Evolutionary conservation across 1,140 invertebrate species (phyloP).

Genomic region (Trissolcus basalis): DNA sequence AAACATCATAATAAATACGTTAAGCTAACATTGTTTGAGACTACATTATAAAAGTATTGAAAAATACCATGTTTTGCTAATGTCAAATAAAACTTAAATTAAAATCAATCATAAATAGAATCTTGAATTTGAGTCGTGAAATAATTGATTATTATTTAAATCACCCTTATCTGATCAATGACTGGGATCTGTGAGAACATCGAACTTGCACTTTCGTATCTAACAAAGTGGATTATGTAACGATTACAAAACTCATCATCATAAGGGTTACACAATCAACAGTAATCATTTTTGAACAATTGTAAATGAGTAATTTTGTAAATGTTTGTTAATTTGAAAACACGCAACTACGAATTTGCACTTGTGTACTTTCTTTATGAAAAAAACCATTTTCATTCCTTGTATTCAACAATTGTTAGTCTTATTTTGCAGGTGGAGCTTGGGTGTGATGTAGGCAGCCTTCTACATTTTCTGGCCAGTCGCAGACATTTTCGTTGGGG

Average conservation of each 20-base stretch:
- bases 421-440: constrained; percentile 79
- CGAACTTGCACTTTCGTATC: constrained; percentile 37
- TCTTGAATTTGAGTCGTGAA: no score
- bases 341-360: constrained; percentile 47
- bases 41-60: no score
- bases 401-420: constrained; percentile 29
- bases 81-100: no score
- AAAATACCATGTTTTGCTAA: no score
- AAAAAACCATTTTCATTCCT: constrained; percentile 32
- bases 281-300: constrained; percentile 37
- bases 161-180: constrained; percentile 16
- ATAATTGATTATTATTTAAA: neutral
- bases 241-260: constrained; percentile 27
- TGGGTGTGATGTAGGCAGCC: constrained; percentile 89
- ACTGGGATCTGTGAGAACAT: constrained; percentile 5
- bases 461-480: constrained; percentile 96
- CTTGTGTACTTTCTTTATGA: constrained; percentile 31
- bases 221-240: constrained; percentile 31
- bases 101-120: no score
- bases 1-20: no score
- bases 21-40: no score
- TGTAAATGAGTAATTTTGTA: constrained; percentile 52
- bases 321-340: constrained; percentile 40
- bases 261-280: constrained; percentile 33
- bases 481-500: constrained; percentile 93